phyloP scores from a whole-genome alignment of 2,113 vertebrate species.

The Thinocorus orbignyianus region DNA sequence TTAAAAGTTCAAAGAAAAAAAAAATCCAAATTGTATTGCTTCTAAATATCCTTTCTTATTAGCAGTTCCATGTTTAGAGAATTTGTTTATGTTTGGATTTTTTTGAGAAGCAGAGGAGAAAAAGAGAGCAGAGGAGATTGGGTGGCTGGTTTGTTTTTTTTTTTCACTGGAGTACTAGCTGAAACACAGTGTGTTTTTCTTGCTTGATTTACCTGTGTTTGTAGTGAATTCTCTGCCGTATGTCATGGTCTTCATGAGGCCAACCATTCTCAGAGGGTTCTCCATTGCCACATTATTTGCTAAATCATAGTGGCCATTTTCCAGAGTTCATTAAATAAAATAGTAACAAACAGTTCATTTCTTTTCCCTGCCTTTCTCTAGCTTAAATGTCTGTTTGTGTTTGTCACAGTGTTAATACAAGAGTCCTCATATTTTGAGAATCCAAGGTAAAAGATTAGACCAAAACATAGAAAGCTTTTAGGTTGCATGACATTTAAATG shows the following conservation, averaged over 20 bases:
- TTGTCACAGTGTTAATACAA: neutral
- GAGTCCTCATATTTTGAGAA: neutral
- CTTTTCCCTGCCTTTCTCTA: neutral
- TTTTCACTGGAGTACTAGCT: neutral
- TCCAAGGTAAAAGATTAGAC: neutral
- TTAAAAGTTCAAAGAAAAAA: neutral
- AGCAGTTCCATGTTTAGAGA: neutral
- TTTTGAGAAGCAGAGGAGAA: neutral
- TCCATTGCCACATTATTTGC: neutral
- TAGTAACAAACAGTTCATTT: neutral
- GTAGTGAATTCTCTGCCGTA: neutral
- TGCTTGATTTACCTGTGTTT: neutral
- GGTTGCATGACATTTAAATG: neutral
- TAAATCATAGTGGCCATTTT: neutral
- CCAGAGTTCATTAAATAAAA: neutral
- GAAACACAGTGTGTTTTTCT: neutral
- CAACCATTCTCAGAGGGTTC: neutral
- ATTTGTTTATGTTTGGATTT: neutral
- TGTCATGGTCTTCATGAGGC: neutral
- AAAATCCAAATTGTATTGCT: neutral
- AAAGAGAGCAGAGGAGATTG: neutral
- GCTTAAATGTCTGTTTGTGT: neutral
- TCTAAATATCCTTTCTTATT: neutral
- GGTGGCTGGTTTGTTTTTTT: neutral
- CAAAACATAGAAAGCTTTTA: neutral